Evolutionary conservation across 2,113 vertebrate species (phyloP).

Genomic region (Struthidea cinerea): DNA sequence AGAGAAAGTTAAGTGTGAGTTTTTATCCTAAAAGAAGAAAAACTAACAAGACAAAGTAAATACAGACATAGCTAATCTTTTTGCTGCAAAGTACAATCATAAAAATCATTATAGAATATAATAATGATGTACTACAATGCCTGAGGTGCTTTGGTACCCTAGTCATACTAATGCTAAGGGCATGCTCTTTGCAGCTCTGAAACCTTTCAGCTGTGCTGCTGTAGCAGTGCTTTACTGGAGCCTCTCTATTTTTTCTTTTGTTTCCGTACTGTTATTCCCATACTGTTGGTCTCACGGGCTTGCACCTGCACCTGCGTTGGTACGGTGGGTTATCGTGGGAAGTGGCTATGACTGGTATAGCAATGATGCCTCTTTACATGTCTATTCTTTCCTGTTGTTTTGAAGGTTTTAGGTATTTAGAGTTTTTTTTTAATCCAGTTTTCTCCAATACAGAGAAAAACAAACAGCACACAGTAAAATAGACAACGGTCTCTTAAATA

Average conservation of each 20-base stretch:
- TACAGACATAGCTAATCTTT: not conserved
- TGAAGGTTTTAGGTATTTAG: not conserved
- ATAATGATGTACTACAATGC: not conserved
- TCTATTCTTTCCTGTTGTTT: not conserved
- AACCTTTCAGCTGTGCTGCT: not conserved
- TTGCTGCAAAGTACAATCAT: not conserved
- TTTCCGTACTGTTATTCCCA: not conserved
- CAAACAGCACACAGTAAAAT: not conserved
- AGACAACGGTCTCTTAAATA: not conserved
- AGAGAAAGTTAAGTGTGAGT: not conserved
- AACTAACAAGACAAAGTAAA: not conserved
- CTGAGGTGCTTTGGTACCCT: not conserved
- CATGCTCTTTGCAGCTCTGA: not conserved
- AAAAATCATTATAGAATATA: not conserved
- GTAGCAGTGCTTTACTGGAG: not conserved
- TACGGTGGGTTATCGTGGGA: accelerated
- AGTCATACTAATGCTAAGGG: not conserved
- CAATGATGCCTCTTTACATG: not conserved
- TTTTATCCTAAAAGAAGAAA: not conserved
- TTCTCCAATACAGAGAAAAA: not conserved
- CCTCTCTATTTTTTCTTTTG: not conserved
- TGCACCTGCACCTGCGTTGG: not conserved
- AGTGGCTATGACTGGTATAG: not conserved
- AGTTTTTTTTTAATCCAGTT: accelerated
- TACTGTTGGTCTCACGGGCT: not conserved